Evolutionary conservation across 1,140 invertebrate species (phyloP), one percentile per base, ranked within the genome.

Genomic region (Drosophila pandora): DNA sequence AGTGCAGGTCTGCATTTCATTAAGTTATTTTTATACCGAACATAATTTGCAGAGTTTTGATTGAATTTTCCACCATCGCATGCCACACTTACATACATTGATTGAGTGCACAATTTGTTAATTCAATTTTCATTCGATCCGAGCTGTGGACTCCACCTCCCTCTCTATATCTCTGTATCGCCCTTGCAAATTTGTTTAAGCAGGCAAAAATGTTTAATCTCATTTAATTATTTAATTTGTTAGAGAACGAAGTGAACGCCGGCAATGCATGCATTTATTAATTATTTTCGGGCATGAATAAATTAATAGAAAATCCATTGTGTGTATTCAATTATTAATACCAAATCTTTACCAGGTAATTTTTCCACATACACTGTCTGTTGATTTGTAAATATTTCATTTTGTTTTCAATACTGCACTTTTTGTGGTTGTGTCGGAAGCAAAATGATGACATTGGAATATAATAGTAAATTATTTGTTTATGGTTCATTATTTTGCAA

Each of bases 171-270:
- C 23, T 23, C 22, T 47, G 21, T 32, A 10, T 8, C 30, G n/a
- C 45, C 9, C 56, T 23, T 52, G 21, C 23, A 21, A 54, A 41
- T 43, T 52, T 37, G 61, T 34, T 52, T 60, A 59, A 77, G 60
- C 45, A 81, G 61, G 61, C 61, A 63, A 56, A 61, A 65, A 47
- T 58, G 63, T 74, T 75, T 78, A 87, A 87, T 82, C 82, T 61
- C 78, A 85, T 85, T 85, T 87, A 85, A 85, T 85, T 85, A 87
- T 87, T 75, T 82, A 85, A 87, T 85, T 82, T 87, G 73, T 67
- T 64, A 71, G 64, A 57, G 60, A 63, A 55, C 52, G 61, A 71
- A 54, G 50, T 9, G 43, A 68, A 43, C 47, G 60, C 21, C 43
- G 30, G 56, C 9, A 34, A 28, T 45, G 45, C 52, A 41, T 45